Percentiles rank a stretch among this genome's conserved stretches.
Conservation (phyloP, 2,888 invertebrate species). For the Syrphus vitripennis region DNA sequence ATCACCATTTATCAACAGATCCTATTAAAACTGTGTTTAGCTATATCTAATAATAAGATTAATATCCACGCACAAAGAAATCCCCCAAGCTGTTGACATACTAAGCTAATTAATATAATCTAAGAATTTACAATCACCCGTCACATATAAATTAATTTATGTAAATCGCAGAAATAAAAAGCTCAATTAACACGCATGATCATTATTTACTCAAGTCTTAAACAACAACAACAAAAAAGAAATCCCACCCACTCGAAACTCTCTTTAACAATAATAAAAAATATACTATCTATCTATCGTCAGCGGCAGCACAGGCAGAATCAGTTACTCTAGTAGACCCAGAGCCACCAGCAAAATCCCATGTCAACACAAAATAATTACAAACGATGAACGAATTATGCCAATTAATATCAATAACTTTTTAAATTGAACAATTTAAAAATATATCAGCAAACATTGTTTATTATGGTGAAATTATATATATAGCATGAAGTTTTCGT, state of each 20-base stretch:
- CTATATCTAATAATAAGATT: not conserved
- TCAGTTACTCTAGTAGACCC: not conserved
- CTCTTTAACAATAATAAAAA: not conserved
- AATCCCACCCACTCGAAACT: slow-evolving; percentile 4
- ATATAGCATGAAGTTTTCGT: slow-evolving; percentile 11
- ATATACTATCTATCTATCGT: not conserved
- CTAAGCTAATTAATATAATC: not conserved
- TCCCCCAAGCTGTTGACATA: not conserved
- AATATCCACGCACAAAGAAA: not conserved
- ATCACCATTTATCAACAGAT: not conserved
- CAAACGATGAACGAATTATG: slow-evolving; percentile 71
- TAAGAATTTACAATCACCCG: not conserved
- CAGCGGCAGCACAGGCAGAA: too few species aligned
- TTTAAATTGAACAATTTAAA: slow-evolving; percentile 77
- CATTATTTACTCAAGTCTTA: not conserved
- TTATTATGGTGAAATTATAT: slow-evolving; percentile 64
- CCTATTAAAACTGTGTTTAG: too few species aligned
- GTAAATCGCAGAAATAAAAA: not conserved
- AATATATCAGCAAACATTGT: slow-evolving; percentile 43
- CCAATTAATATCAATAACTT: slow-evolving; percentile 79
- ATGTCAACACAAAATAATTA: slow-evolving; percentile 76
- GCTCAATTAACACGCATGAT: slow-evolving; percentile 5
- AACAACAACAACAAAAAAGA: too few species aligned
- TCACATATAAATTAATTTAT: not conserved
- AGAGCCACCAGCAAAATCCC: slow-evolving; percentile 35